Evolutionary conservation across 2,888 invertebrate genomes (phyloP), one percentile per base, ranked within the genome.

Genomic region (Bhutanitis thaidina): DNA sequence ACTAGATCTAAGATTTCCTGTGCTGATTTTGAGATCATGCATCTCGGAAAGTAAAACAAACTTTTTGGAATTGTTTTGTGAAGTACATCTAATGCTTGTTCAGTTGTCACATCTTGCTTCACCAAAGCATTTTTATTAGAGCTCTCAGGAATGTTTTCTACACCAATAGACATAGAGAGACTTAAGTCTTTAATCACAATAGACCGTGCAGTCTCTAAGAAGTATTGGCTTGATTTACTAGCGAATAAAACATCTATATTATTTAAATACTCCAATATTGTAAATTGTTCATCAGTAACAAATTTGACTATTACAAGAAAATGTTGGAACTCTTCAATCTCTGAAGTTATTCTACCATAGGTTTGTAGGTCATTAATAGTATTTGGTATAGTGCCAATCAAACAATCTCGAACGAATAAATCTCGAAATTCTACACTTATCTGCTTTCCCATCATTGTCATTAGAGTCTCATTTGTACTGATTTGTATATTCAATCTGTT

Each of bases 181-280:
- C 96, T 95, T 46, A 97, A 90, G 77, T 97, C 96, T 67, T 94
- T 94, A 47, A 93, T 91, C 93, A 97, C 95, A 39, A 97, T 92
- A 53, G 79, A 85, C 32, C 93, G 88, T 0, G 96, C 95, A 43
- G 87, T 90, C 49, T 92, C 91, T 49, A 95, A 75, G 56, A 95
- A 93, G 58, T 93, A 91, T 64, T 93, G 91, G 59, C 94, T 94
- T 46, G 94, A 93, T 65, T 94, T 95, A 66, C 94, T 92, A 29
- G 95, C 93, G 77, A 95, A 96, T 29, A 95, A 80, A 4, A 91
- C 85, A 70, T 96, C 94, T 51, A 96, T 92, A 73, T 95, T 93
- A 20, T 92, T 90, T 1, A 94, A 91, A 69, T 95, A 96, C 34
- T 93, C 90, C 1, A 93, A 74, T 43, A 97, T 86, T 0, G 93